Evolutionary conservation across 2,888 invertebrate species (phyloP).

Genomic region (Omphaloscelis lunosa): DNA sequence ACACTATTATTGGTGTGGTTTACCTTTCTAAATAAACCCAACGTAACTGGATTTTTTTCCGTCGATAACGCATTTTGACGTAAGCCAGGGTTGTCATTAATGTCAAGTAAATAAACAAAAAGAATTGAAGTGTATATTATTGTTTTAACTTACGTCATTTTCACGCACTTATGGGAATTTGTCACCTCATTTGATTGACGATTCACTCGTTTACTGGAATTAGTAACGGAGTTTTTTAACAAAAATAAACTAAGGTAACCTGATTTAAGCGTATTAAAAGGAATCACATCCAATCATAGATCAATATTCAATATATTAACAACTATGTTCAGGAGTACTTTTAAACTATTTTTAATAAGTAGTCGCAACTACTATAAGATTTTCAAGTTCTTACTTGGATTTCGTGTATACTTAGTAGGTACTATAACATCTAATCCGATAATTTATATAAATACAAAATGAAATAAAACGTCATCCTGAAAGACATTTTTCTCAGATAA

Average conservation of each 20-base stretch:
- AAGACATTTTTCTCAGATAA: slow-evolving; percentile 28
- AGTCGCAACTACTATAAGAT: background rate
- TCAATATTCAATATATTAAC: no score
- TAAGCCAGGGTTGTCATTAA: slow-evolving; percentile 5
- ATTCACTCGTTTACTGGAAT: slow-evolving; percentile 2
- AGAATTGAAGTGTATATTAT: slow-evolving; percentile 5
- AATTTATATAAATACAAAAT: background rate
- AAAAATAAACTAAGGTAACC: background rate
- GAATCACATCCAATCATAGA: background rate
- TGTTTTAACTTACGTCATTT: slow-evolving; percentile 33
- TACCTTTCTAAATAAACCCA: slow-evolving; percentile 20
- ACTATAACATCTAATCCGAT: slow-evolving; percentile 7
- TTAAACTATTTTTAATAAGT: background rate
- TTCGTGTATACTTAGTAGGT: background rate
- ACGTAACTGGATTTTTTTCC: background rate
- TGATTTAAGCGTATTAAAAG: background rate
- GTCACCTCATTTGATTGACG: slow-evolving; percentile 27
- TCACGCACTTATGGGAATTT: slow-evolving; percentile 16
- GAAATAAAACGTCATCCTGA: slow-evolving; percentile 23
- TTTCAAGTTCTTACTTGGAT: background rate
- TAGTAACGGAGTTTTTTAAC: slow-evolving; percentile 2
- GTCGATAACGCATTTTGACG: slow-evolving; percentile 25
- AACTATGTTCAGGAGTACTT: background rate
- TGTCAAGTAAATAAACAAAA: slow-evolving; percentile 19
- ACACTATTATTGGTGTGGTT: slow-evolving; percentile 18